Conservation (phyloP, 2,888 invertebrate genomes). For the Pseudeuparius sepicola region DNA sequence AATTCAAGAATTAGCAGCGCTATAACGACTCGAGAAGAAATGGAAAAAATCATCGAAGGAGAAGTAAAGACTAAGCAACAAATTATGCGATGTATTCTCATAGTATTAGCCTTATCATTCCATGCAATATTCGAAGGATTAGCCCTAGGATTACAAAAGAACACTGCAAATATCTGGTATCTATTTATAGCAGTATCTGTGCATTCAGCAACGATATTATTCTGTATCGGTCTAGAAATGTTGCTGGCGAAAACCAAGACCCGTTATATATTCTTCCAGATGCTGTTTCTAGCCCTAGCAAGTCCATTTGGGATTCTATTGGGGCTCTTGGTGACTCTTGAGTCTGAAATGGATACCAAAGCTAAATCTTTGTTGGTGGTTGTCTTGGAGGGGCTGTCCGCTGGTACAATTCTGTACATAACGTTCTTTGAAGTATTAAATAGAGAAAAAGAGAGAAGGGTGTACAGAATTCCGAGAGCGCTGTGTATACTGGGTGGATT, state of each 20-base stretch:
- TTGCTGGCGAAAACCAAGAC: conserved; percentile 38
- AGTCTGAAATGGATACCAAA: conserved; percentile 33
- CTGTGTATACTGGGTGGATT: conserved; percentile 37
- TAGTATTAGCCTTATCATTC: conserved; percentile 43
- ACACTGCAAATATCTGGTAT: conserved; percentile 41
- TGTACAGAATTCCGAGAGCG: conserved; percentile 33
- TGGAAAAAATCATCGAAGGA: conserved; percentile 15
- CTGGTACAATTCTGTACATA: conserved; percentile 44
- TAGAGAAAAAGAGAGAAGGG: conserved; percentile 37
- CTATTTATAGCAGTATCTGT: conserved; percentile 43
- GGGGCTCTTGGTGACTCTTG: conserved; percentile 39
- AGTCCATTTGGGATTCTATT: conserved; percentile 43
- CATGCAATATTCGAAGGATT: conserved; percentile 48
- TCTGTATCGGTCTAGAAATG: conserved; percentile 45
- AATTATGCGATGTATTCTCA: conserved; percentile 37
- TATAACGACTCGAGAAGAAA: conserved; percentile 12
- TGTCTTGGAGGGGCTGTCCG: conserved; percentile 41
- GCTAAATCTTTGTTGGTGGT: conserved; percentile 38
- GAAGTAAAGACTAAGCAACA: conserved; percentile 25
- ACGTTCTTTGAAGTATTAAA: conserved; percentile 45
- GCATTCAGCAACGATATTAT: conserved; percentile 45
- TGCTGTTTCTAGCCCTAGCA: conserved; percentile 40
- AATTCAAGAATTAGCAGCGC: conserved; percentile 20
- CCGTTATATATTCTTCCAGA: conserved; percentile 37
- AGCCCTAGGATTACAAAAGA: conserved; percentile 43